Evolutionary conservation across 2,888 invertebrate genomes (phyloP).

Genomic region (Pandemis cinnamomeana): DNA sequence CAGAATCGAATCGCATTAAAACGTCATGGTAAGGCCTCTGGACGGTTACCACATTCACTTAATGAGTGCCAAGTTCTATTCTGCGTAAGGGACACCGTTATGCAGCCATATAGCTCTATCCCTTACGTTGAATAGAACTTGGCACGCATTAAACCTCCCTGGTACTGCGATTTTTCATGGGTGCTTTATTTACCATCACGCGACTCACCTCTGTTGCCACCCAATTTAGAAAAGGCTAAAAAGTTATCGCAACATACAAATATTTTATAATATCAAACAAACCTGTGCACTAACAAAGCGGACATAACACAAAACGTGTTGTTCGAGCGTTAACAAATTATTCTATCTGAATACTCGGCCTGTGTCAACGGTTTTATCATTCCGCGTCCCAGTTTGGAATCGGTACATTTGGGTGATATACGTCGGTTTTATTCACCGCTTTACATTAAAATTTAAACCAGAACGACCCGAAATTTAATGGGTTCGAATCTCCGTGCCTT

Average conservation of each 20-base stretch:
- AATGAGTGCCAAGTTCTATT: no score
- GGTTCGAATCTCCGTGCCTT: constrained; percentile 6
- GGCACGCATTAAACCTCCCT: no score
- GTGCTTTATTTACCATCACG: no score
- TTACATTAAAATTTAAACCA: constrained; percentile 30
- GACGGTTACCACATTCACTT: no score
- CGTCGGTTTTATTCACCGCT: constrained; percentile 9
- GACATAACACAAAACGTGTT: not conserved
- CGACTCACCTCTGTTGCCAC: no score
- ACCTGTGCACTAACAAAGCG: constrained; percentile 16
- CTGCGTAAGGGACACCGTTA: no score
- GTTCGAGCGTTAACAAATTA: constrained; percentile 30
- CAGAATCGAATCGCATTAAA: no score
- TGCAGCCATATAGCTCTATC: no score
- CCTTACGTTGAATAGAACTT: no score
- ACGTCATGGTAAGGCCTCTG: no score
- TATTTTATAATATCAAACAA: not conserved
- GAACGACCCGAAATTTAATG: constrained; percentile 21
- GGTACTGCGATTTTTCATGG: no score
- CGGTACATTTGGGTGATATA: constrained; percentile 22
- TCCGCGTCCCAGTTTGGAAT: constrained; percentile 5
- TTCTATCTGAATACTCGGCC: constrained; percentile 25
- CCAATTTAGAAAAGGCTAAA: no score
- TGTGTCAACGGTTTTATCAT: constrained; percentile 12
- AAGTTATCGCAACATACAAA: not conserved